A percentile compares a stretch with the other conserved stretches of the same genome.
Evolutionary conservation across 2,888 invertebrate species (phyloP).

Genomic region (Rhagonycha lutea): DNA sequence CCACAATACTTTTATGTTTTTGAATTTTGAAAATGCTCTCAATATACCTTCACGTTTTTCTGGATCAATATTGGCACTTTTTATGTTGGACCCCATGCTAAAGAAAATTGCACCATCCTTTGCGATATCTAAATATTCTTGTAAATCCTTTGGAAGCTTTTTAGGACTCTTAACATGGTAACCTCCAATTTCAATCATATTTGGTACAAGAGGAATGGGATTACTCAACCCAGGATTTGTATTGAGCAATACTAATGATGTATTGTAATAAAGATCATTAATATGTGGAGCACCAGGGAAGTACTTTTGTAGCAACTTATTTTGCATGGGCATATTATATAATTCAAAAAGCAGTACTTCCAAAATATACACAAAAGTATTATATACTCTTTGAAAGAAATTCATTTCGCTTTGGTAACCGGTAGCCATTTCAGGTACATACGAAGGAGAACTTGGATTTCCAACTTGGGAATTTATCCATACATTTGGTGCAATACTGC

Average conservation of each 20-base stretch:
- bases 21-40: constrained; percentile 20
- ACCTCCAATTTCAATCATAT: constrained; percentile 39
- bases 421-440: constrained; percentile 42
- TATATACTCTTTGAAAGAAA: constrained; percentile 1
- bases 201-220: constrained; percentile 36
- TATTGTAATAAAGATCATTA: constrained; percentile 24
- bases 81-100: constrained; percentile 33
- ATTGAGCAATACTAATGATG: constrained; percentile 35
- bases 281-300: constrained; percentile 30
- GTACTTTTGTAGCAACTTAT: constrained; percentile 31
- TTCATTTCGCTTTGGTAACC: constrained; percentile 25
- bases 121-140: constrained; percentile 30
- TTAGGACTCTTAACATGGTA: constrained; percentile 30
- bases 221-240: constrained; percentile 33
- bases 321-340: constrained; percentile 17
- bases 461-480: constrained; percentile 40
- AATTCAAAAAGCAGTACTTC: neutral
- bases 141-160: constrained; percentile 27
- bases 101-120: constrained; percentile 32
- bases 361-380: neutral
- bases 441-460: constrained; percentile 45
- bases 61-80: constrained; percentile 14
- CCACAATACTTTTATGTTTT: constrained; percentile 31
- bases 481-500: constrained; percentile 37
- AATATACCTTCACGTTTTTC: constrained; percentile 19